phyloP scores from a whole-genome alignment of 1,140 invertebrate species.

The Panagrolaimus sp. region DNA sequence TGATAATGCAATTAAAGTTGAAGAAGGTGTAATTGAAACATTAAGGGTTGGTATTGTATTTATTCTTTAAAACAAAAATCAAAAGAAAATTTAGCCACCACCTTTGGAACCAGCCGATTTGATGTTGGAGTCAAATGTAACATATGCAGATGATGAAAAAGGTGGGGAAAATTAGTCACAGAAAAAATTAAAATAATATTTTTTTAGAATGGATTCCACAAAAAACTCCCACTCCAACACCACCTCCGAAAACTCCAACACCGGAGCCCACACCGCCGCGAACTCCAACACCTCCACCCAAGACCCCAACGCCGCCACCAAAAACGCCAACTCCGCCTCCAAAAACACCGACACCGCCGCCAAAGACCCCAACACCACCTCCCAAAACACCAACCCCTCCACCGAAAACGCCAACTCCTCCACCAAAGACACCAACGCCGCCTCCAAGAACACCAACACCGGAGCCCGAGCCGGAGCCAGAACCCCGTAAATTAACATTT shows the following conservation, averaged over 20 bases:
- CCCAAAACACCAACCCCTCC: not conserved
- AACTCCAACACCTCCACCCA: constrained; percentile 39
- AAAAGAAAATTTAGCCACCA: constrained; percentile 42
- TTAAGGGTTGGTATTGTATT: constrained; percentile 29
- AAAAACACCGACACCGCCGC: too few species aligned
- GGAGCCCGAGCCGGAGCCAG: constrained; percentile 32
- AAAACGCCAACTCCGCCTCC: too few species aligned
- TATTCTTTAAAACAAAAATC: too few species aligned
- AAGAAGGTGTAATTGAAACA: constrained; percentile 52
- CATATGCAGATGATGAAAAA: constrained; percentile 52
- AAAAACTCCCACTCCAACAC: constrained; percentile 25
- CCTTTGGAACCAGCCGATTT: constrained; percentile 54
- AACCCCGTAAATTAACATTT: not conserved
- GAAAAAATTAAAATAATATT: constrained; percentile 12
- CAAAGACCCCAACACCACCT: too few species aligned
- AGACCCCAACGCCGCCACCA: constrained; percentile 35
- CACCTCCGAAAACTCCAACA: constrained; percentile 17
- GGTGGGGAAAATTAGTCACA: constrained; percentile 12
- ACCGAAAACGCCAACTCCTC: constrained; percentile 33
- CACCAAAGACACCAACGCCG: constrained; percentile 37
- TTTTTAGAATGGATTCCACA: constrained; percentile 31
- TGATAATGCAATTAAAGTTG: constrained; percentile 57
- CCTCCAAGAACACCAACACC: constrained; percentile 26
- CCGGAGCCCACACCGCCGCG: constrained; percentile 9
- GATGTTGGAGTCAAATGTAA: constrained; percentile 39